These are phyloP conservation scores for Druon quercuslanigerum DNA, from an alignment of 1,140 invertebrate genomes.

Conservation along the genomic window DNA sequence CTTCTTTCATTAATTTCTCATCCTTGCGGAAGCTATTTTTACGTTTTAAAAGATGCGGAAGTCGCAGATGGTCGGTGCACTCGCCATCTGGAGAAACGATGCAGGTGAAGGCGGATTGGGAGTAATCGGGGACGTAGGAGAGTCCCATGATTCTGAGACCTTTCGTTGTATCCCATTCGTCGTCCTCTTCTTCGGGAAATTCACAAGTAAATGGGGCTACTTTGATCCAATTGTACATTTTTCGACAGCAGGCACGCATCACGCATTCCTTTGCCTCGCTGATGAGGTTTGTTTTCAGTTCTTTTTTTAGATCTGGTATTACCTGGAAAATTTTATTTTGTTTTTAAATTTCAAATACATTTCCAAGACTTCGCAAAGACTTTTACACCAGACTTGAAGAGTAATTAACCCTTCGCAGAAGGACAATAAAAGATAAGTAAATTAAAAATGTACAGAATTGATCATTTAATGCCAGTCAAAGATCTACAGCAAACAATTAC, in stretches of 20 bases:
- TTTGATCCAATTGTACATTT: slow-evolving; percentile 94
- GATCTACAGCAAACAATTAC: too few species aligned
- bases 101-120: slow-evolving; percentile 92
- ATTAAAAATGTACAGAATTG: too few species aligned
- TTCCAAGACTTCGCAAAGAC: too few species aligned
- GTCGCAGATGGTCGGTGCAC: slow-evolving; percentile 91
- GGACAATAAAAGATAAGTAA: too few species aligned
- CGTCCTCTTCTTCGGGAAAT: slow-evolving; percentile 90
- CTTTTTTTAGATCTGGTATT: slow-evolving; percentile 89
- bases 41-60: slow-evolving; percentile 90
- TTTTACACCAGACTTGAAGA: too few species aligned
- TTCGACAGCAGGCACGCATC: slow-evolving; percentile 87
- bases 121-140: slow-evolving; percentile 90
- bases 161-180: slow-evolving; percentile 91
- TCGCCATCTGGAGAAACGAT: slow-evolving; percentile 92
- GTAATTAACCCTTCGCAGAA: too few species aligned
- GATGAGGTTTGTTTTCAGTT: slow-evolving; percentile 87
- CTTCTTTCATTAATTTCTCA: slow-evolving; percentile 86
- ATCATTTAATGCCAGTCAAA: too few species aligned
- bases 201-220: slow-evolving; percentile 88
- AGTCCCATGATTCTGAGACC: slow-evolving; percentile 92
- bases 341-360: too few species aligned
- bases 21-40: slow-evolving; percentile 84
- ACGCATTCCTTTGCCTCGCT: slow-evolving; percentile 94
- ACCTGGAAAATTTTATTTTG: slow-evolving; percentile 19